Conservation (phyloP, 2,797 vertebrate genomes). For the Sciurus vulgaris region DNA sequence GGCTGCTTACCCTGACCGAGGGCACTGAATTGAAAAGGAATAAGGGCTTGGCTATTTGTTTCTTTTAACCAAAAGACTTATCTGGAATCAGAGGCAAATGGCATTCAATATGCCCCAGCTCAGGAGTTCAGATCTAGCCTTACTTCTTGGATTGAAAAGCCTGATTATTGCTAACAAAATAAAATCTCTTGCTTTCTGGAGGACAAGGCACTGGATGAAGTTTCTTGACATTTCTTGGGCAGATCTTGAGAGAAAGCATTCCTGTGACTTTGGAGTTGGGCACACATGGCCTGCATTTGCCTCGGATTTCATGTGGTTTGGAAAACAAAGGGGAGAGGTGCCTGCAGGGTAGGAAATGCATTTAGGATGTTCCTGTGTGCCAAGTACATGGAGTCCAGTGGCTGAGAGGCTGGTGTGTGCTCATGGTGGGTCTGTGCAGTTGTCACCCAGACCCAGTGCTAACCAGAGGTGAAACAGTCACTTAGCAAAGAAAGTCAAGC, state of each 20-base stretch:
- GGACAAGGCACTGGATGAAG: neutral
- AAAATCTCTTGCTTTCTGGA: neutral
- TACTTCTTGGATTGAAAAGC: neutral
- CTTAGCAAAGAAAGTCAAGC: neutral
- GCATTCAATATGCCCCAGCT: neutral
- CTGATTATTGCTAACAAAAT: neutral
- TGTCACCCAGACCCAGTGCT: neutral
- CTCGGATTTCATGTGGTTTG: neutral
- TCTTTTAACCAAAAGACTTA: conserved; percentile 1
- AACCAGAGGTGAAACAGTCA: neutral
- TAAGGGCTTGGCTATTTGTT: neutral
- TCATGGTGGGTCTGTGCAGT: neutral
- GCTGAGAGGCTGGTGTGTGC: neutral
- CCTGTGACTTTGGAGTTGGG: neutral
- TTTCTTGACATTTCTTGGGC: neutral
- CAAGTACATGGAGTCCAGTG: neutral
- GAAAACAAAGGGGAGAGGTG: neutral
- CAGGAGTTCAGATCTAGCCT: neutral
- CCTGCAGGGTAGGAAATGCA: neutral
- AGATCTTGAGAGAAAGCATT: neutral
- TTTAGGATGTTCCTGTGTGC: neutral
- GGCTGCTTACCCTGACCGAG: neutral
- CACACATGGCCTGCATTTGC: neutral
- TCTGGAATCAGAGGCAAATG: conserved; percentile 16
- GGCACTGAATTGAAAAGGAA: neutral